A percentile compares a stretch with the other conserved stretches of the same genome.
Evolutionary conservation across 2,888 invertebrate genomes (phyloP).

Genomic region (Neoscelio sp.): DNA sequence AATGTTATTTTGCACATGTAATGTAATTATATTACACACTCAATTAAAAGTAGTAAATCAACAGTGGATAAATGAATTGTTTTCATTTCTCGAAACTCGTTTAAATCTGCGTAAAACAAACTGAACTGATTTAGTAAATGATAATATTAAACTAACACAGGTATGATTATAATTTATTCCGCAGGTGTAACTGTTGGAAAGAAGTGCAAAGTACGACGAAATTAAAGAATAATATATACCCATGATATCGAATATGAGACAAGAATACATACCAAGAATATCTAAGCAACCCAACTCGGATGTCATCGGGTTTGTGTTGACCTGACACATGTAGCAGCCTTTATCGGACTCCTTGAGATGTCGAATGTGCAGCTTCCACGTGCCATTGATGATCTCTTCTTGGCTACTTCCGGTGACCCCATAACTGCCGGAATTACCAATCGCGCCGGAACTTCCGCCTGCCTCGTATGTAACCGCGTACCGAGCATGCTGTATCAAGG

Average conservation of each 20-base stretch:
- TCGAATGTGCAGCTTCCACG: conserved; percentile 94
- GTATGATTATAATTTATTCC: conserved; percentile 51
- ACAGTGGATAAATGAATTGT: too few relatives aligned
- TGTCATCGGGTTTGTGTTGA: conserved; percentile 94
- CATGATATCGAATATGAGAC: conserved; percentile 13
- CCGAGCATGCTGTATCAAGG: conserved; percentile 93
- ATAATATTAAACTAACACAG: too few relatives aligned
- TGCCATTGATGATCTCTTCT: conserved; percentile 90
- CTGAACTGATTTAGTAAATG: conserved; percentile 20
- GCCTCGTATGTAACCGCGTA: conserved; percentile 93
- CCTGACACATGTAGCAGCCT: conserved; percentile 97
- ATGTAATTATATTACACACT: too few relatives aligned
- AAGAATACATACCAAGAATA: conserved; percentile 89
- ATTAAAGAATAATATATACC: conserved; percentile 52
- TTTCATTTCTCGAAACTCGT: too few relatives aligned
- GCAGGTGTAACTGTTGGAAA: conserved; percentile 48
- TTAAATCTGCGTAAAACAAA: conserved; percentile 27
- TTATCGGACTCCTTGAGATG: conserved; percentile 92
- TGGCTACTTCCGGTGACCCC: conserved; percentile 93
- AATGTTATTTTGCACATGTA: too few relatives aligned
- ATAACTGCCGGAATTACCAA: conserved; percentile 82
- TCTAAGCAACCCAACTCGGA: conserved; percentile 94
- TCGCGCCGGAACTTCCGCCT: conserved; percentile 71
- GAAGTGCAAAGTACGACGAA: conserved; percentile 24
- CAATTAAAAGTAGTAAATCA: too few relatives aligned